phyloP scores from a whole-genome alignment of 2,888 invertebrate species.

The Volucella zonaria region DNA sequence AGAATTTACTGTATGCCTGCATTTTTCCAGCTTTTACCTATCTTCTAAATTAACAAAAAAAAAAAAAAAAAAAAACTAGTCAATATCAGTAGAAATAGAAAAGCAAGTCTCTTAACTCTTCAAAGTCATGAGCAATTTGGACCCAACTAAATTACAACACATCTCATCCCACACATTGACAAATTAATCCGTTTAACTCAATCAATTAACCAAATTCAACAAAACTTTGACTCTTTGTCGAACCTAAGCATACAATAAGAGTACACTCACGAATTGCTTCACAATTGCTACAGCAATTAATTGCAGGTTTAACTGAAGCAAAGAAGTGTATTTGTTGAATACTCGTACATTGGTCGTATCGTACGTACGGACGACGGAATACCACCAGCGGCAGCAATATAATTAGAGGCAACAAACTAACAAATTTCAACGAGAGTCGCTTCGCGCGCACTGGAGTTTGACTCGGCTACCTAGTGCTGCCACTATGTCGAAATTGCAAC shows the following conservation, averaged over 20 bases:
- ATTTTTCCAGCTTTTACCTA: no score
- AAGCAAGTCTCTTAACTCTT: not conserved
- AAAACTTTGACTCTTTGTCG: conserved; percentile 16
- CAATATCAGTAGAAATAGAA: conserved; percentile 1
- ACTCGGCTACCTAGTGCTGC: conserved; percentile 17
- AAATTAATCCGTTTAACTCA: conserved; percentile 64
- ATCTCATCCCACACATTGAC: conserved; percentile 29
- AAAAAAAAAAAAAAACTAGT: not conserved
- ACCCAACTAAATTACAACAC: conserved; percentile 42
- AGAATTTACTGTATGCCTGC: no score
- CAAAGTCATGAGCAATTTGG: not conserved
- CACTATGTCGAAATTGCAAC: conserved; percentile 63
- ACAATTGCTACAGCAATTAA: conserved; percentile 71
- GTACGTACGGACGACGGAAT: no score
- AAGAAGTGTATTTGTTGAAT: not conserved
- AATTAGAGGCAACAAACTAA: conserved; percentile 50
- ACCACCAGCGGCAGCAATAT: conserved; percentile 41
- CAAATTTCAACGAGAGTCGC: conserved; percentile 52
- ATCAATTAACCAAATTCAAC: conserved; percentile 62
- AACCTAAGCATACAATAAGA: conserved; percentile 29
- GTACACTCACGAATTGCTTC: conserved; percentile 53
- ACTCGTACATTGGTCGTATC: not conserved
- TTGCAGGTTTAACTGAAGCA: conserved; percentile 51
- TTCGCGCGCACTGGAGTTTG: conserved; percentile 45
- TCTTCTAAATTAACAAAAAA: no score